Conservation (phyloP, 2,113 vertebrate genomes). For the Chamaetylas fuelleborni region DNA sequence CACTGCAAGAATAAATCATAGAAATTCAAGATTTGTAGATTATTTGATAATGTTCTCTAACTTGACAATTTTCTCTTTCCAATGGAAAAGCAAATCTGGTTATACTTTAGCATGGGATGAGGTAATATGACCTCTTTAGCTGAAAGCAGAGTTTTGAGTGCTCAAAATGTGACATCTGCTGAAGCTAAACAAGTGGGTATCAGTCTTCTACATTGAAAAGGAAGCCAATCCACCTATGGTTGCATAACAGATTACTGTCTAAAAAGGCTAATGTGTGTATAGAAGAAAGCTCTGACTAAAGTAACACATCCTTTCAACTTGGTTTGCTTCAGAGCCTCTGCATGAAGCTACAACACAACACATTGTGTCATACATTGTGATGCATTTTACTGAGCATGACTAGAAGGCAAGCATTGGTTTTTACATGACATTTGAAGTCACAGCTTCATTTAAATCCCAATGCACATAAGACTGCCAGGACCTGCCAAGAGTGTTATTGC, state of each 20-base stretch:
- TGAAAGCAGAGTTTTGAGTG: background rate
- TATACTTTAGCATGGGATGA: background rate
- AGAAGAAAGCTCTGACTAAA: background rate
- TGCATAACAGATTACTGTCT: background rate
- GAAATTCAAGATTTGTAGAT: background rate
- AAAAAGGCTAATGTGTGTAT: background rate
- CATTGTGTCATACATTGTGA: background rate
- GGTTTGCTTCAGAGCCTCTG: background rate
- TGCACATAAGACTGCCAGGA: background rate
- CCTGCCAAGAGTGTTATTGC: background rate
- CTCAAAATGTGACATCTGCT: background rate
- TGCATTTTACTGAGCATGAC: background rate
- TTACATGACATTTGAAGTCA: background rate
- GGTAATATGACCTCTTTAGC: background rate
- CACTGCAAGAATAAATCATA: background rate
- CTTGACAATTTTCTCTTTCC: background rate
- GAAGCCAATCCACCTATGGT: background rate
- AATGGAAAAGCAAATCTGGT: background rate
- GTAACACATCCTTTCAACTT: background rate
- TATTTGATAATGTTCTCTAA: background rate
- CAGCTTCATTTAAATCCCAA: slow-evolving; percentile 20
- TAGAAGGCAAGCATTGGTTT: background rate
- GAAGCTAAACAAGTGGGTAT: background rate
- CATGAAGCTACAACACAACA: background rate
- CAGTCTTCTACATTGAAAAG: background rate